Evolutionary conservation across 2,797 vertebrate species (phyloP).

Genomic region (Anisognathus igniventris): DNA sequence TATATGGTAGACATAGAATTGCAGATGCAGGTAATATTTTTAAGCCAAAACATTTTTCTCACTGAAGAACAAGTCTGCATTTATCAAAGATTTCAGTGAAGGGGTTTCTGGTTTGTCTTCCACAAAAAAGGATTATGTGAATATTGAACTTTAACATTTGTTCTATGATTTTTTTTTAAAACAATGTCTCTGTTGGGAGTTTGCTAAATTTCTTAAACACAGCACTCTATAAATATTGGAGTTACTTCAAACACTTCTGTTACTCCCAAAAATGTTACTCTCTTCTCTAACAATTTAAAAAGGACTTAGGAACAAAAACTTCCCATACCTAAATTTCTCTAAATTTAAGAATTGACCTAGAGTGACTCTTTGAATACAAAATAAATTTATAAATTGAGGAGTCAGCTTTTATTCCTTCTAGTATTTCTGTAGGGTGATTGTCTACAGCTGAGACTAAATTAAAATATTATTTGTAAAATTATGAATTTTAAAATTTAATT

Average conservation of each 20-base stretch:
- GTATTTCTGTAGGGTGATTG: neutral
- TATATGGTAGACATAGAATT: neutral
- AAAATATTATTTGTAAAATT: neutral
- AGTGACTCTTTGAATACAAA: neutral
- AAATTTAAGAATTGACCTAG: neutral
- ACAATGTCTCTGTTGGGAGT: neutral
- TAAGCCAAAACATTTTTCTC: neutral
- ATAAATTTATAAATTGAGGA: neutral
- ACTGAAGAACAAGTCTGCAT: neutral
- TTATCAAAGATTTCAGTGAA: neutral
- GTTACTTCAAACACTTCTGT: neutral
- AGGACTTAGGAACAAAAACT: neutral
- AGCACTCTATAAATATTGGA: neutral
- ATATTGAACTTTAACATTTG: neutral
- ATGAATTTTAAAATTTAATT: neutral
- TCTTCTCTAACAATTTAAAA: neutral
- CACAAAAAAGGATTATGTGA: neutral
- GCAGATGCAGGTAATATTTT: neutral
- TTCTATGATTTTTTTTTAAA: neutral
- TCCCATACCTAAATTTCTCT: neutral
- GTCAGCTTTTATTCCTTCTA: neutral
- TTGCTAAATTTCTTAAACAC: neutral
- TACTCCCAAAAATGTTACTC: neutral
- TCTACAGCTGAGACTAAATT: neutral
- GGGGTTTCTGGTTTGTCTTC: neutral